Evolutionary conservation across 1,140 invertebrate species (phyloP).

Genomic region (Magallana ariakensis): DNA sequence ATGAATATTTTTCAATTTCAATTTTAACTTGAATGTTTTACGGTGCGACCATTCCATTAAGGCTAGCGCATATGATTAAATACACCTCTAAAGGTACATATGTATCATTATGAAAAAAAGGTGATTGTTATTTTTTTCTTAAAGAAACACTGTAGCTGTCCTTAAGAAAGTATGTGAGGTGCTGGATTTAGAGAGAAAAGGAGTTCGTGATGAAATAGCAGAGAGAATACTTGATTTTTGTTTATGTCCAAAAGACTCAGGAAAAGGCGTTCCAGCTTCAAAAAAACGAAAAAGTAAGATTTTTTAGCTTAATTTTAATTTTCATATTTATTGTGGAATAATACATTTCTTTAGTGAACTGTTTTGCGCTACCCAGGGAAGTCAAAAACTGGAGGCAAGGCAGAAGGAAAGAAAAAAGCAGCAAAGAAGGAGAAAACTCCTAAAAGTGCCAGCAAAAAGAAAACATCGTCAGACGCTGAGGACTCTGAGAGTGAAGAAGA

Average conservation of each 20-base stretch:
- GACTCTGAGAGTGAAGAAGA: slow-evolving; percentile 53
- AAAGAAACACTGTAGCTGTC: slow-evolving; percentile 68
- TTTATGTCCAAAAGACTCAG: slow-evolving; percentile 74
- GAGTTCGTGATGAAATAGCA: slow-evolving; percentile 75
- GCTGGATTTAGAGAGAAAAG: slow-evolving; percentile 74
- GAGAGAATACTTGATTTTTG: slow-evolving; percentile 76
- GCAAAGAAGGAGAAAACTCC: slow-evolving; percentile 57
- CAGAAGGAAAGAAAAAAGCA: slow-evolving; percentile 51
- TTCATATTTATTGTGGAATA: background rate
- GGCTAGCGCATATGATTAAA: too few relatives aligned
- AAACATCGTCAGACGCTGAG: slow-evolving; percentile 38
- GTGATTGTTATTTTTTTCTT: background rate
- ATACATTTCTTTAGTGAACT: background rate
- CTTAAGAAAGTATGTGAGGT: slow-evolving; percentile 76
- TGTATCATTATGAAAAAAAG: too few relatives aligned
- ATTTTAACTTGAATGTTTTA: too few relatives aligned
- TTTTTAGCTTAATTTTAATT: background rate
- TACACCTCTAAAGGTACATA: too few relatives aligned
- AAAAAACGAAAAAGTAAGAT: slow-evolving; percentile 69
- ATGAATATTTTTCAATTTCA: too few relatives aligned
- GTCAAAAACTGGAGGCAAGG: slow-evolving; percentile 38
- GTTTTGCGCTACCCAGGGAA: background rate
- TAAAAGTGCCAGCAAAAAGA: slow-evolving; percentile 44
- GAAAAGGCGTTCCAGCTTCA: slow-evolving; percentile 67
- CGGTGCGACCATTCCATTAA: too few relatives aligned